Base-by-base conservation (phyloP, 35 echinoderm and acorn worm species). In the Amphiura filiformis region DNA sequence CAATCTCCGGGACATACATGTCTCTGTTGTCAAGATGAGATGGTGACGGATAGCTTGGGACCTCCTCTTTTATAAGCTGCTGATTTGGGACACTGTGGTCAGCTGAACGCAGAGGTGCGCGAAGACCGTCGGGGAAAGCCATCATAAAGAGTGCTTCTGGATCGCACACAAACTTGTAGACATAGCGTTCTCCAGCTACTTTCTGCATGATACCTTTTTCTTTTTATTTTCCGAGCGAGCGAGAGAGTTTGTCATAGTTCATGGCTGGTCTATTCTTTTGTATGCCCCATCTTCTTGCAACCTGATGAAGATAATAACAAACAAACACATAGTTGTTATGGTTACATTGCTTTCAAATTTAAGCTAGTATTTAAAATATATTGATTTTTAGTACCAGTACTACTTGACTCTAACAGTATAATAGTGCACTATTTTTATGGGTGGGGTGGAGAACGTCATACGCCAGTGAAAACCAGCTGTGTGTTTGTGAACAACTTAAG, bases 201-300 rank as follows among this genome's bases (percentile, higher is more conserved):
- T 99, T 99, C 96, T 99, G 96, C 96, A 99, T 99, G 82, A 99
- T 99, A 34, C 96, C 96, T 47, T 99, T 99, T 81, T 99, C 96
- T 57, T 99, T 95, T 70, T 99, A 99, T 84, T 99, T 95, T 18
- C 96, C 82, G 33, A 99, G 47, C 0, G 96, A 99, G 26, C 96
- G 93, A 0, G 96, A 99, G 33, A 99, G 93, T 80, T 99, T 99
- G 80, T 99, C 96, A 83, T 99, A 99, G 77, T 99, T 99, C 96
- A 99, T 99, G 83, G 96, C 96, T 35, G 96, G 96, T 79, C 96
- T 39, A 87, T 99, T 99, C 83, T 99, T 99, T 84, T 99, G 96
- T 40, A 99, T 94, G 0, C 96, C 96, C 96, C 96, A 99, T 47
- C 96, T 86, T 76, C 96, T 86, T 37, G 96, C 96, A 26, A 99